These are phyloP conservation scores for Tipula unca DNA, from an alignment of 2,888 invertebrate genomes.

Conservation along the genomic window DNA sequence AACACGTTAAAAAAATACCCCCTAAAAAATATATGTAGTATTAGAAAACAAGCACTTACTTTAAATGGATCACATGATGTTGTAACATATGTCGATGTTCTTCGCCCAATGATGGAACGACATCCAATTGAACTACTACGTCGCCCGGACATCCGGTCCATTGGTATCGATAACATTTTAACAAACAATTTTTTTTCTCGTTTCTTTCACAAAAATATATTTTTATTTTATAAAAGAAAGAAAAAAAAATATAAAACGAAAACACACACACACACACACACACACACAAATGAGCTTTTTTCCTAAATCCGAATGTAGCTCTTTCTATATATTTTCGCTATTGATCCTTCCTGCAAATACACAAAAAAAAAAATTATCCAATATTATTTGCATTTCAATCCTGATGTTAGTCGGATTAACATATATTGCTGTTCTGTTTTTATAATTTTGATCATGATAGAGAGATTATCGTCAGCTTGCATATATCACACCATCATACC, in stretches of 20 bases:
- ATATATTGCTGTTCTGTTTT: not conserved
- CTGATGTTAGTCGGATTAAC: not conserved
- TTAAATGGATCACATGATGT: constrained; percentile 56
- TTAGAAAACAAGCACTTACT: constrained; percentile 41
- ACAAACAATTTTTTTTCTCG: not conserved
- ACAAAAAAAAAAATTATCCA: not conserved
- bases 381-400: not conserved
- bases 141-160: constrained; percentile 51
- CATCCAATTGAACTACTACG: constrained; percentile 60
- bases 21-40: not conserved
- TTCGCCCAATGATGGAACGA: constrained; percentile 54
- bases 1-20: not conserved
- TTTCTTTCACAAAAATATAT: not conserved
- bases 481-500: not conserved
- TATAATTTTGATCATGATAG: not conserved
- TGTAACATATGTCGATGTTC: constrained; percentile 56
- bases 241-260: not conserved
- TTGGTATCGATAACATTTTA: constrained; percentile 47
- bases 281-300: not conserved
- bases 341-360: not conserved
- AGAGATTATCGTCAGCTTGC: not conserved
- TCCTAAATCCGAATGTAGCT: not conserved
- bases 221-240: not conserved
- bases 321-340: not conserved
- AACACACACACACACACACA: not conserved